These are phyloP conservation scores for Lucilia sericata DNA, from an alignment of 1,140 invertebrate genomes.

Conservation along the genomic window DNA sequence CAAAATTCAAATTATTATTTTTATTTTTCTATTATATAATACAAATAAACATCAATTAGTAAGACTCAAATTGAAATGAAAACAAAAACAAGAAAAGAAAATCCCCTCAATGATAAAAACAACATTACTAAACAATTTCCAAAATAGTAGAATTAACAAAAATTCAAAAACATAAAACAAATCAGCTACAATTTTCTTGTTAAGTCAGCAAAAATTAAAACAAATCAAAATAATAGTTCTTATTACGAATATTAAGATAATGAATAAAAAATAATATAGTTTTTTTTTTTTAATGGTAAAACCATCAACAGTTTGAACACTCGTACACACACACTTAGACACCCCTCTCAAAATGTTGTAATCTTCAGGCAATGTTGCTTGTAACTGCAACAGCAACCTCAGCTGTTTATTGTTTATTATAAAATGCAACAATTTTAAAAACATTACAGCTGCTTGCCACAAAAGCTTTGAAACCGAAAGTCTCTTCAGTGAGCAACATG, in stretches of 20 bases:
- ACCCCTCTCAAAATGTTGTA: conserved; percentile 2
- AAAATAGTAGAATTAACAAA: neutral
- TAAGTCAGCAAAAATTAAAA: conserved; percentile 4
- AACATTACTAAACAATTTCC: conserved; percentile 17
- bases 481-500: neutral
- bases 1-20: neutral
- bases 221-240: neutral
- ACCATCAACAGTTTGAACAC: too few relatives aligned
- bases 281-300: too few relatives aligned
- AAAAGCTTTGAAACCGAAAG: conserved; percentile 7
- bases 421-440: neutral
- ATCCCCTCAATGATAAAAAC: neutral
- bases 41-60: conserved; percentile 2
- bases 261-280: too few relatives aligned
- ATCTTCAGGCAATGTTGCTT: conserved; percentile 22
- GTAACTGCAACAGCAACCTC: neutral
- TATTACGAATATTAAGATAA: too few relatives aligned
- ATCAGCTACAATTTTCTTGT: conserved; percentile 3
- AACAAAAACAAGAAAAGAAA: neutral
- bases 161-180: neutral
- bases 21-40: neutral
- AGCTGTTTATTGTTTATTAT: neutral
- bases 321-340: too few relatives aligned
- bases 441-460: neutral
- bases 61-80: neutral